A percentile compares a stretch with the other conserved stretches of the same genome.
phyloP scores from a whole-genome alignment of 2,797 vertebrate genomes.

The Syngnathus rostellatus region DNA sequence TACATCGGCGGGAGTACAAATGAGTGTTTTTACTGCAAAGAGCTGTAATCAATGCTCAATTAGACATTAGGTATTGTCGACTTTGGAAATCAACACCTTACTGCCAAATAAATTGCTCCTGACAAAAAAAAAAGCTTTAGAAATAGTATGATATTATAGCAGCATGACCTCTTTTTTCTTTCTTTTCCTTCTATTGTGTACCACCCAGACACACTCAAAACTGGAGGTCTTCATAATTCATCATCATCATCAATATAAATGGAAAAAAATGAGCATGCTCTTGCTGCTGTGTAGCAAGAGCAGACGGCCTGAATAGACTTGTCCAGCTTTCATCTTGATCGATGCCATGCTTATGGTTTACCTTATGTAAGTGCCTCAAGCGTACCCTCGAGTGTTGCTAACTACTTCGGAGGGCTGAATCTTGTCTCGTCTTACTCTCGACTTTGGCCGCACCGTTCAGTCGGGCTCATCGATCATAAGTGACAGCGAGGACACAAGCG shows the following conservation, averaged over 20 bases:
- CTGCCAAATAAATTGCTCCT: neutral
- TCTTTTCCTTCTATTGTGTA: neutral
- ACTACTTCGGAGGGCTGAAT: neutral
- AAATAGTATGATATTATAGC: neutral
- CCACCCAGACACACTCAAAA: neutral
- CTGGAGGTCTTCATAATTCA: neutral
- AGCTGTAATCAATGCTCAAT: neutral
- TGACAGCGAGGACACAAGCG: neutral
- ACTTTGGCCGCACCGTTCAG: neutral
- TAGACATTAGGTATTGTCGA: neutral
- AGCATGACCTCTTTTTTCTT: neutral
- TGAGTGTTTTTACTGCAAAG: neutral
- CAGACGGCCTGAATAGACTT: neutral
- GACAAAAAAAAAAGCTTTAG: neutral
- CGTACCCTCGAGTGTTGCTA: neutral
- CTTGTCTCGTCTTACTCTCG: neutral
- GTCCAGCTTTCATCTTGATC: neutral
- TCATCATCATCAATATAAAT: no score
- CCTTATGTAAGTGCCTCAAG: neutral
- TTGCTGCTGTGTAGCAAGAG: neutral
- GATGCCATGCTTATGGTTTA: neutral
- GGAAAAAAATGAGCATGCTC: neutral
- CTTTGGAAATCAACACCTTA: neutral
- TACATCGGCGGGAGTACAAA: neutral
- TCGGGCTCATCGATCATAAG: neutral